Evolutionary conservation across 1,140 invertebrate genomes (phyloP).

Genomic region (Leptopilina clavipes): DNA sequence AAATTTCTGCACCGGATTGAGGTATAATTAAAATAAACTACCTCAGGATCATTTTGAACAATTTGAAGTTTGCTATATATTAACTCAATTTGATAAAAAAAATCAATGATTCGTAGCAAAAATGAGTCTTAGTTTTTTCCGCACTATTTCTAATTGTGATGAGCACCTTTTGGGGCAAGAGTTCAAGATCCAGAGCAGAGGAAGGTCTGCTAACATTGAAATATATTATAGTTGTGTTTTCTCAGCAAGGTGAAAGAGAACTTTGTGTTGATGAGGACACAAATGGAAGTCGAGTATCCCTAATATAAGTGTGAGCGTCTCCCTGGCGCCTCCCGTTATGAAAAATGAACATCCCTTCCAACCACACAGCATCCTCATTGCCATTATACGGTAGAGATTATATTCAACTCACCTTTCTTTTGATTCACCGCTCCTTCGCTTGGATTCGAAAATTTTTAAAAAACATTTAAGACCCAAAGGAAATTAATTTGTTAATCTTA

Average conservation of each 20-base stretch:
- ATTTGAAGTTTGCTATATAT: no score
- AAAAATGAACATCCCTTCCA: slow-evolving; percentile 69
- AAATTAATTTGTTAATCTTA: neutral
- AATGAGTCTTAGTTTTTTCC: no score
- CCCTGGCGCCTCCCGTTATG: slow-evolving; percentile 67
- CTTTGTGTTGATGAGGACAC: neutral
- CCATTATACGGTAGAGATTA: slow-evolving; percentile 49
- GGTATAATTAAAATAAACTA: no score
- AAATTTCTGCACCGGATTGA: no score
- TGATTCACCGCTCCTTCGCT: slow-evolving; percentile 11
- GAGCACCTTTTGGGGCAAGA: neutral
- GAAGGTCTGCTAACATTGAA: neutral
- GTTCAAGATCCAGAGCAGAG: neutral
- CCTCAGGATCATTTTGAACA: no score
- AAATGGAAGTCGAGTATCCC: neutral
- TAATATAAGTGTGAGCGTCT: slow-evolving; percentile 61
- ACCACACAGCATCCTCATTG: slow-evolving; percentile 51
- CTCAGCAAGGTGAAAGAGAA: neutral
- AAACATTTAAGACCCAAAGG: neutral
- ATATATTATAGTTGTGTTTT: no score
- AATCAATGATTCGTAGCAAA: no score
- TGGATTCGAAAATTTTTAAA: neutral
- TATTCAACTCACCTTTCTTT: slow-evolving; percentile 44
- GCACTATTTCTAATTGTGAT: no score
- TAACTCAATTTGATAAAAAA: no score